Evolutionary conservation across 2,888 invertebrate species (phyloP), one percentile per base, ranked within the genome.

Genomic region (Epistrophella euchroma): DNA sequence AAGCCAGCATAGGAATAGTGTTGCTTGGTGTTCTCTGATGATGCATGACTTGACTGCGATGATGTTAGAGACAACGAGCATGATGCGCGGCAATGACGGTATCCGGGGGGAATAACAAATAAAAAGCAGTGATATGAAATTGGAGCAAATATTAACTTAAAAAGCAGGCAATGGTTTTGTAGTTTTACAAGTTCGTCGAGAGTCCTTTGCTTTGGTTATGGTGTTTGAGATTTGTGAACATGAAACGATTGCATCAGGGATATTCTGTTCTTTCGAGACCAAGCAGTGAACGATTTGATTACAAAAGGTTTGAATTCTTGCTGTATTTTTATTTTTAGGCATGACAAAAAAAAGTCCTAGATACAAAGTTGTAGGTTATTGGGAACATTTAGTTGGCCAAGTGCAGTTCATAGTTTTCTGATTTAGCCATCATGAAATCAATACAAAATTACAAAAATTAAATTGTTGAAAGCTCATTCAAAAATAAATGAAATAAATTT

Each of bases 81-180:
- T 5, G 19, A 19, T 4, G 22, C 13, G 47, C 66, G 50, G 22
- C 19, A 19, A 47, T 32, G 40, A 47, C 50, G 15, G 43, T 64
- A 28, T 72, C 47, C 47, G 22, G 22, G 17, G 17, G 35, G 19
- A 37, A 71, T 64, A 50, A 62, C 68, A 74, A 66, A 75, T 64
- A 64, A 52, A 47, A 70, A 70, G 55, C 50, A 45, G 62, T 58
- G 60, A 68, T 37, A 52, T 52, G 56, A 50, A 83, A 78, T 78
- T 79, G 75, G 75, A 79, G 52, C 79, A 84, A 75, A 79, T 75
- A 58, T 84, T 84, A 79, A 75, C 83, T 52, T 19, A 58, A 74
- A 74, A 62, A 52, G 28, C 37, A 28, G 37, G 37, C 35, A 62
- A 35, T 17, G 75, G 45, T 15, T 58, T 71, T 71, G 52, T 50